Evolutionary conservation across 1,140 invertebrate genomes (phyloP).

Genomic region (Microvelia longipes): DNA sequence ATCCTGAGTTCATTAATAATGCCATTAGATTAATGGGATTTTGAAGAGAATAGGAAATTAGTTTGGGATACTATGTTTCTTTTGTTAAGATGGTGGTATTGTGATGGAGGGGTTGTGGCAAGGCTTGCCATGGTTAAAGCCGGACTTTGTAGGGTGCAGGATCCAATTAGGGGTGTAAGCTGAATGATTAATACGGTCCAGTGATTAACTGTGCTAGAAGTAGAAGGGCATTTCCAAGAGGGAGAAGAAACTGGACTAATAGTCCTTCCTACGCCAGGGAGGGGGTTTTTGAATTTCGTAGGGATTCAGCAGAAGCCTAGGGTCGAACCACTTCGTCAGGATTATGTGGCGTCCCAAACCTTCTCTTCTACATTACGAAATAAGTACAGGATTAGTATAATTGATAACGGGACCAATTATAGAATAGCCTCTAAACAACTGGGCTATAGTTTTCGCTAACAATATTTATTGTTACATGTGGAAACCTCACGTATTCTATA

Average conservation of each 20-base stretch:
- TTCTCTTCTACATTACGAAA: background rate
- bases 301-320: background rate
- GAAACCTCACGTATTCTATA: no score
- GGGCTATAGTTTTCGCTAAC: no score
- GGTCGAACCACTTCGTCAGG: background rate
- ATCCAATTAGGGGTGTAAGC: slow-evolving; percentile 1
- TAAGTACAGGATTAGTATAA: background rate
- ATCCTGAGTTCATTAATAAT: no score
- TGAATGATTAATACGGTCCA: slow-evolving; percentile 4
- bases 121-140: no score
- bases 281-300: background rate
- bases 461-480: no score
- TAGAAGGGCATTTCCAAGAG: no score
- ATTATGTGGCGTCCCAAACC: background rate
- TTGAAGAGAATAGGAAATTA: no score
- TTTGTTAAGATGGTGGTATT: no score
- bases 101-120: no score
- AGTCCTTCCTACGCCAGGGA: background rate
- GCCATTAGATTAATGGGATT: no score
- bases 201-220: slow-evolving; percentile 1
- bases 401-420: slow-evolving; percentile 2
- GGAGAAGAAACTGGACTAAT: background rate
- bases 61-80: no score
- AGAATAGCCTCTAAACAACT: background rate
- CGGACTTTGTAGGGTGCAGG: background rate